These are phyloP conservation scores for Ectemnius cavifrons DNA, from an alignment of 2,888 invertebrate genomes.

Conservation along the genomic window DNA sequence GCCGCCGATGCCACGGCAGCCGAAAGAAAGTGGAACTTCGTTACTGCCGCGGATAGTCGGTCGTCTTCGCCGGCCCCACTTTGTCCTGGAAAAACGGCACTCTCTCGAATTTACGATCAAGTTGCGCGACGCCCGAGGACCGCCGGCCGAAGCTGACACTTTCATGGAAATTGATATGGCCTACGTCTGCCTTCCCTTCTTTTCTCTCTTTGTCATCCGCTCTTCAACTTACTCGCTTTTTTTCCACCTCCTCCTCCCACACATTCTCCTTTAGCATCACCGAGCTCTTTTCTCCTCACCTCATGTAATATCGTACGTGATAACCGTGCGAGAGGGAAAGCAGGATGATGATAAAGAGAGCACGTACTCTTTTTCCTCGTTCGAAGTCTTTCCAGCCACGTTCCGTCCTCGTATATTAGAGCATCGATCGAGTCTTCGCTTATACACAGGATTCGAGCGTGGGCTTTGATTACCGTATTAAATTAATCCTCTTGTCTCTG, in stretches of 20 bases:
- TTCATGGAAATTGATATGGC: conserved; percentile 46
- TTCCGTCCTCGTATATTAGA: conserved; percentile 35
- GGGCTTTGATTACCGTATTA: conserved; percentile 28
- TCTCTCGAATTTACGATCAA: conserved; percentile 43
- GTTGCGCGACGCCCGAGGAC: conserved; percentile 18
- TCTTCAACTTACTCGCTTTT: neutral
- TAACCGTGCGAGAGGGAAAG: conserved; percentile 28
- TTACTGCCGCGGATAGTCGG: conserved; percentile 26
- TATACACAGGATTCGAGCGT: conserved; percentile 29
- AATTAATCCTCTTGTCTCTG: conserved; percentile 35
- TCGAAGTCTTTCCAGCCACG: conserved; percentile 38
- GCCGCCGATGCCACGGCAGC: conserved; percentile 17
- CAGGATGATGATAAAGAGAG: conserved; percentile 28
- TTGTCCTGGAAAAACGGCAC: conserved; percentile 22
- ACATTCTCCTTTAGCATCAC: too few relatives aligned
- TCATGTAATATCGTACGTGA: conserved; percentile 36
- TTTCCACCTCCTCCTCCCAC: neutral
- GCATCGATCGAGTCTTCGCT: conserved; percentile 32
- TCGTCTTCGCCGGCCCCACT: conserved; percentile 6
- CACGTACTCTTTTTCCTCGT: conserved; percentile 19
- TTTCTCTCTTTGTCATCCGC: neutral
- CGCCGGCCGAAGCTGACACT: conserved; percentile 24
- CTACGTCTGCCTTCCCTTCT: conserved; percentile 15
- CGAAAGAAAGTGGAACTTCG: conserved; percentile 36
- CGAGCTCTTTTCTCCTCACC: neutral